These are phyloP conservation scores for Drosophila ficusphila DNA, from an alignment of 1,140 invertebrate genomes.

Conservation along the genomic window DNA sequence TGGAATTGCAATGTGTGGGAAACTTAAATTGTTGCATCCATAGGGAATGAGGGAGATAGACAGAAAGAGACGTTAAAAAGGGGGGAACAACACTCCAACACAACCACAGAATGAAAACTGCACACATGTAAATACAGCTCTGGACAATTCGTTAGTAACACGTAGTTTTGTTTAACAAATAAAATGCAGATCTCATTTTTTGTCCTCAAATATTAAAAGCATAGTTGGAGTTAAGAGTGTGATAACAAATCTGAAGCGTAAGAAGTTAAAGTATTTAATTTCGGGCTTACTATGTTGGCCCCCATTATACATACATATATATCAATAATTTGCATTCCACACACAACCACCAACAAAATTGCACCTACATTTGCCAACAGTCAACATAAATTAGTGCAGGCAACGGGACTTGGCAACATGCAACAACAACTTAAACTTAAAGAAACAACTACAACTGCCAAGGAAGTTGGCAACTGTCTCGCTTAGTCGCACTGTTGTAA, in stretches of 20 bases:
- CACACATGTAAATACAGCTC: conserved; percentile 8
- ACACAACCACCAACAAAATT: conserved; percentile 14
- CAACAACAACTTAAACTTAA: conserved; percentile 22
- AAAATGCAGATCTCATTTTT: too few species aligned
- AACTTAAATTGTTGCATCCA: conserved; percentile 70
- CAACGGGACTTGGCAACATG: conserved; percentile 71
- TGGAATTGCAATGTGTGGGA: conserved; percentile 62
- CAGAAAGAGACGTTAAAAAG: conserved; percentile 19
- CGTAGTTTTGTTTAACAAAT: not conserved
- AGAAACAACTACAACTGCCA: conserved; percentile 7
- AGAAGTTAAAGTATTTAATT: too few species aligned
- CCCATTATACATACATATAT: conserved; percentile 21
- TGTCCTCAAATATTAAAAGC: too few species aligned
- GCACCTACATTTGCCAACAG: conserved; percentile 49
- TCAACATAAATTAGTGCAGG: conserved; percentile 64
- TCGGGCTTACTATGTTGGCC: not conserved
- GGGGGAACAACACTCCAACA: conserved; percentile 36
- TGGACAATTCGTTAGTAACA: not conserved
- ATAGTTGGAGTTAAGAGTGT: too few species aligned
- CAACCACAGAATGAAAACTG: conserved; percentile 1
- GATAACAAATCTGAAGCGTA: not conserved
- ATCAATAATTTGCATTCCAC: conserved; percentile 68
- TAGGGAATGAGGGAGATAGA: not conserved
- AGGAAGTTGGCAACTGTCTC: conserved; percentile 50
- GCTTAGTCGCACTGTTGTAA: conserved; percentile 39